phyloP scores from a whole-genome alignment of 2,888 invertebrate genomes.

The Papilio demoleus region DNA sequence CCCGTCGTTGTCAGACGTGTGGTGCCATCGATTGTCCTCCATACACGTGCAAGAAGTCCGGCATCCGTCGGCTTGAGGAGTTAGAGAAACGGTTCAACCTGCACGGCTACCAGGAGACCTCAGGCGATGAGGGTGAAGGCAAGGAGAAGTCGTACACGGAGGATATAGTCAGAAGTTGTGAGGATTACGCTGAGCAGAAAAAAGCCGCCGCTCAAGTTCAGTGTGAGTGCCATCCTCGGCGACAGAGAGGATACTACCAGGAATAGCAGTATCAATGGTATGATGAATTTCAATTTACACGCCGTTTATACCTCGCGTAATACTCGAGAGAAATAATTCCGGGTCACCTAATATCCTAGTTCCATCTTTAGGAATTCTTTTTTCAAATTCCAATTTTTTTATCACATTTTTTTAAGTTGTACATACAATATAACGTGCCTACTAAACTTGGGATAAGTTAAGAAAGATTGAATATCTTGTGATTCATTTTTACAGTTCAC shows the following conservation, averaged over 20 bases:
- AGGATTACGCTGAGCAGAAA: conserved; percentile 61
- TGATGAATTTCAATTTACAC: too few relatives aligned
- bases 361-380: too few relatives aligned
- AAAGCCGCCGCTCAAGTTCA: conserved; percentile 90
- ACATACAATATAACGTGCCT: too few relatives aligned
- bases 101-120: conserved; percentile 70
- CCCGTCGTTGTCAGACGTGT: conserved; percentile 80
- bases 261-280: conserved; percentile 67
- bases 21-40: conserved; percentile 83
- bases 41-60: conserved; percentile 76
- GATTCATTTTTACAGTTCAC: too few relatives aligned
- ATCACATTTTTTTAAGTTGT: too few relatives aligned
- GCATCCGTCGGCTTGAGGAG: conserved; percentile 71
- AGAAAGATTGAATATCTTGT: too few relatives aligned
- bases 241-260: conserved; percentile 72
- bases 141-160: conserved; percentile 65
- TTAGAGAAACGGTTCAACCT: conserved; percentile 74
- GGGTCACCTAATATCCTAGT: too few relatives aligned
- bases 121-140: conserved; percentile 67
- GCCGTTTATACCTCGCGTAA: too few relatives aligned
- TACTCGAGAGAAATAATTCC: too few relatives aligned
- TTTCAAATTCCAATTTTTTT: too few relatives aligned
- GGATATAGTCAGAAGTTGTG: conserved; percentile 72
- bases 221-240: conserved; percentile 95
- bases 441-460: too few relatives aligned